Conservation (phyloP, 2,113 vertebrate genomes). For the Petromus typicus region DNA sequence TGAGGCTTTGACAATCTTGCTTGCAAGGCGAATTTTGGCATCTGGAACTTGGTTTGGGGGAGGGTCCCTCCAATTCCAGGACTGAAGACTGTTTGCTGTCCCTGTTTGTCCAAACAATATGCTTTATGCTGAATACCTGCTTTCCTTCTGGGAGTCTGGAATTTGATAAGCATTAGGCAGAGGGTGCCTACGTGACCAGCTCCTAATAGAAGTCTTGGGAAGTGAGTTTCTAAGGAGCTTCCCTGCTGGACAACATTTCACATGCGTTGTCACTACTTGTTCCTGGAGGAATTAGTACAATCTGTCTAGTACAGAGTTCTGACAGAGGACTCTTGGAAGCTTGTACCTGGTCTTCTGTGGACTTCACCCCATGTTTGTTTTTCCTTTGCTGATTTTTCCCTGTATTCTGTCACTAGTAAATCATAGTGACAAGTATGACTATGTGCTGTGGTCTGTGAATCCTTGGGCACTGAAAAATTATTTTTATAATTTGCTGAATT, state of each 20-base stretch:
- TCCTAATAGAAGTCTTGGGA: neutral
- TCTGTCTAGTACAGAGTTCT: neutral
- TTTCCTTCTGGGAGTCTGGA: constrained; percentile 63
- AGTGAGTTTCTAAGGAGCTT: constrained; percentile 62
- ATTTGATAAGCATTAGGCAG: constrained; percentile 55
- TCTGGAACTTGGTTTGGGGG: constrained; percentile 63
- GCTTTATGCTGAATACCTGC: constrained; percentile 48
- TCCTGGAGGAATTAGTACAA: constrained; percentile 36
- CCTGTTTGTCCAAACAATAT: constrained; percentile 57
- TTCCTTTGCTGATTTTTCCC: neutral
- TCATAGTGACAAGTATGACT: constrained; percentile 5
- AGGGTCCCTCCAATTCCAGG: constrained; percentile 13
- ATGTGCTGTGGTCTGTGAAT: neutral
- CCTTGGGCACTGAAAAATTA: neutral
- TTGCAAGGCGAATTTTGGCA: neutral
- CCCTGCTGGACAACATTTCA: constrained; percentile 51
- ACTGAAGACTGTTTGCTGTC: constrained; percentile 40
- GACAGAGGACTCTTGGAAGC: constrained; percentile 23
- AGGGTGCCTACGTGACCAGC: constrained; percentile 5
- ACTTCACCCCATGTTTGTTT: neutral
- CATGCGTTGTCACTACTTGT: constrained; percentile 3
- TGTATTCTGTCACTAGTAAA: constrained; percentile 18
- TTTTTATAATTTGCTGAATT: neutral
- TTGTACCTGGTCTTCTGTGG: constrained; percentile 21
- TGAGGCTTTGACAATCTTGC: constrained; percentile 29